phyloP scores from a whole-genome alignment of 2,888 invertebrate genomes.

The Diaperis boleti region DNA sequence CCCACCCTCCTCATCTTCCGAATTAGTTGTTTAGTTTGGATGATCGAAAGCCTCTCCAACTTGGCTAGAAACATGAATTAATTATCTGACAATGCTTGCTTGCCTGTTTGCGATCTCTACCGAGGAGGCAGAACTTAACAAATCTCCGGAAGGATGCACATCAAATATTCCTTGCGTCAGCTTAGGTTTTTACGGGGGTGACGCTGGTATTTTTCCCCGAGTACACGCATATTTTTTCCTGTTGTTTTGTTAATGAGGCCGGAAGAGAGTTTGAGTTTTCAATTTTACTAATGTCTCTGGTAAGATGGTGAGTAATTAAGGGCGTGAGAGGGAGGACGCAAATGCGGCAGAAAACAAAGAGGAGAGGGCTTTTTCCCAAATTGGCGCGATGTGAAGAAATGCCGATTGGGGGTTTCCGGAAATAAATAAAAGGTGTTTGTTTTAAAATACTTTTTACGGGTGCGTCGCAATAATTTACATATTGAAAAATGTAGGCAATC shows the following conservation, averaged over 20 bases:
- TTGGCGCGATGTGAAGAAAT: conserved; percentile 3
- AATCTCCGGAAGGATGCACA: conserved; percentile 40
- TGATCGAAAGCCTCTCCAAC: conserved; percentile 57
- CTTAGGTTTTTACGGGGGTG: background rate
- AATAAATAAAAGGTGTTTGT: background rate
- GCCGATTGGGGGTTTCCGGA: background rate
- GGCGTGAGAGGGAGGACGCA: background rate
- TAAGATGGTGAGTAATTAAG: conserved; percentile 26
- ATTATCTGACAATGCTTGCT: conserved; percentile 58
- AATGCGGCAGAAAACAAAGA: conserved; percentile 13
- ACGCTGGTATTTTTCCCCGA: conserved; percentile 5
- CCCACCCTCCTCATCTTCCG: conserved; percentile 45
- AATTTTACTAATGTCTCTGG: conserved; percentile 36
- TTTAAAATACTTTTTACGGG: too few relatives aligned
- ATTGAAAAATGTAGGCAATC: too few relatives aligned
- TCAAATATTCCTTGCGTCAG: conserved; percentile 31
- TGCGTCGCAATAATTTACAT: too few relatives aligned
- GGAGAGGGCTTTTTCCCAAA: conserved; percentile 22
- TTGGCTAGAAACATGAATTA: conserved; percentile 59
- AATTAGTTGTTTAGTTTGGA: conserved; percentile 56
- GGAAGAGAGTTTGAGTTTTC: conserved; percentile 17
- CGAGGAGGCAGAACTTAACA: conserved; percentile 49
- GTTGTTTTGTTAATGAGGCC: conserved; percentile 13
- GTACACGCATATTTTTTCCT: background rate
- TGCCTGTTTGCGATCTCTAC: conserved; percentile 53